A percentile compares a stretch with the other conserved stretches of the same genome.
These are phyloP conservation scores for Ectemnius cavifrons DNA, from an alignment of 2,888 invertebrate species.

Conservation along the genomic window DNA sequence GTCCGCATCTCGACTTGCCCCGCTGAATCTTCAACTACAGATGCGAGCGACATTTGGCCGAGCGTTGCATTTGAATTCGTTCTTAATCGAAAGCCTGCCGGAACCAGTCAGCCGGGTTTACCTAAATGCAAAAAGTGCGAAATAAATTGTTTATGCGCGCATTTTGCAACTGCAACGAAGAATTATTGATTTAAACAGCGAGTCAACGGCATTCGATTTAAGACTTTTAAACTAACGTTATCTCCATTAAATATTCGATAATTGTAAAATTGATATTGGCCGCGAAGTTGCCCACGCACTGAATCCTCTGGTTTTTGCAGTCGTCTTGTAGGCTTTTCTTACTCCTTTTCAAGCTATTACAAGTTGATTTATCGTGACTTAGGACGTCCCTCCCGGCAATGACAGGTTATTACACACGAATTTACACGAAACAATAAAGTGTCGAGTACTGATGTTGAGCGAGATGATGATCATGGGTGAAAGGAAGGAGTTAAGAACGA, in stretches of 20 bases:
- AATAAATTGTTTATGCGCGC: neutral
- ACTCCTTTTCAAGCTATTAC: slow-evolving; percentile 23
- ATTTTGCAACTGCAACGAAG: neutral
- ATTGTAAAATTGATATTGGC: too few relatives aligned
- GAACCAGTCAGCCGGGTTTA: neutral
- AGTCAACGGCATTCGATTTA: too few relatives aligned
- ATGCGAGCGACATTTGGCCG: neutral
- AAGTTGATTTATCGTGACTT: slow-evolving; percentile 28
- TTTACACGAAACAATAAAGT: slow-evolving; percentile 10
- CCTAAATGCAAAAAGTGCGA: neutral
- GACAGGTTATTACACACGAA: slow-evolving; percentile 17
- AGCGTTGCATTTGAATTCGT: neutral
- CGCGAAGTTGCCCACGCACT: slow-evolving; percentile 55
- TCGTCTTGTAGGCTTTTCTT: neutral
- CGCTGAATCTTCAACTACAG: slow-evolving; percentile 15
- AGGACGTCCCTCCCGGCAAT: slow-evolving; percentile 4
- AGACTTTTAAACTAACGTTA: too few relatives aligned
- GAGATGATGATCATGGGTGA: slow-evolving; percentile 8
- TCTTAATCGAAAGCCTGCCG: neutral
- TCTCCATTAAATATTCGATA: too few relatives aligned
- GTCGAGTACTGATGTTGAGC: neutral
- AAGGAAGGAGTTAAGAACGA: neutral
- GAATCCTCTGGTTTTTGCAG: slow-evolving; percentile 23
- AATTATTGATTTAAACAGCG: neutral
- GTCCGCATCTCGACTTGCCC: slow-evolving; percentile 30